These are phyloP conservation scores for Tenualosa thibaudeaui DNA, from an alignment of 2,797 vertebrate species.

Conservation along the genomic window DNA sequence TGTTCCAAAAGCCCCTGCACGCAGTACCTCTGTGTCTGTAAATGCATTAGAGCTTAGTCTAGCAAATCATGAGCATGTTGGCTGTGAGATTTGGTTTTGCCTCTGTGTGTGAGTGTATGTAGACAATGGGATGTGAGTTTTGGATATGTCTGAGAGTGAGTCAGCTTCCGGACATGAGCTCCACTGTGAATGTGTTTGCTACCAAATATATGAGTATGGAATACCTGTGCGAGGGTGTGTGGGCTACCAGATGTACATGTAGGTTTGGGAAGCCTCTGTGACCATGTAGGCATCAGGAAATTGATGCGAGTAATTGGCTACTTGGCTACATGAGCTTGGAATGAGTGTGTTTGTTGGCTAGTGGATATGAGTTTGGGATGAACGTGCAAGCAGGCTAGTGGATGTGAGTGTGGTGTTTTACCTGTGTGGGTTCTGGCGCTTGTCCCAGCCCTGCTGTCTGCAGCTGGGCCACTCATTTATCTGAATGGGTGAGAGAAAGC, in stretches of 20 bases:
- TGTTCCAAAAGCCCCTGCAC: too few relatives aligned
- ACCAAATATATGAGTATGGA: not conserved
- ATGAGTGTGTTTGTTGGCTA: not conserved
- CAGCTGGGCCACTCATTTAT: constrained; percentile 78
- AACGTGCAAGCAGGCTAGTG: not conserved
- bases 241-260: not conserved
- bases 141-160: not conserved
- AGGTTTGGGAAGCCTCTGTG: not conserved
- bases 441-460: constrained; percentile 73
- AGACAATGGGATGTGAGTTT: too few relatives aligned
- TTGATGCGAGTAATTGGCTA: not conserved
- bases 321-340: not conserved
- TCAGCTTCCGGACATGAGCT: not conserved
- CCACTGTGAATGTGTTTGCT: not conserved
- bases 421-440: constrained; percentile 81
- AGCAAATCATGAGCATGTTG: too few relatives aligned
- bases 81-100: too few relatives aligned
- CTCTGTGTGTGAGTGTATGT: too few relatives aligned
- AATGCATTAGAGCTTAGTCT: too few relatives aligned
- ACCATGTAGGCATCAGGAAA: not conserved
- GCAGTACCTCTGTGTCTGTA: too few relatives aligned
- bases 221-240: not conserved
- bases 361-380: not conserved
- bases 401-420: constrained; percentile 45
- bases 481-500: constrained; percentile 62